Percentiles rank a stretch among this genome's conserved stretches.
Evolutionary conservation across 2,113 vertebrate genomes (phyloP).

Genomic region (Sclerurus mexicanus): DNA sequence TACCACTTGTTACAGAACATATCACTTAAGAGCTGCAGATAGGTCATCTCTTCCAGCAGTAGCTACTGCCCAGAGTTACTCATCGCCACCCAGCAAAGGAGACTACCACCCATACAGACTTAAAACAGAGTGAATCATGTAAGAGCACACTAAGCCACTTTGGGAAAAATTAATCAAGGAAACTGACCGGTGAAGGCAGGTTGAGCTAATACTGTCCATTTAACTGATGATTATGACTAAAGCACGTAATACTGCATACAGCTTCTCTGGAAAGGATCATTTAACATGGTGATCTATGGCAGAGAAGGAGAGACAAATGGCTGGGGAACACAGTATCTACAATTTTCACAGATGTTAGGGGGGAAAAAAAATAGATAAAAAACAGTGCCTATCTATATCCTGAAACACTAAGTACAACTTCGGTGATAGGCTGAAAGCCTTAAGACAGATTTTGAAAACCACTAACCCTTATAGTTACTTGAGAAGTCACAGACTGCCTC

Average conservation of each 20-base stretch:
- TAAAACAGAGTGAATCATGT: not conserved
- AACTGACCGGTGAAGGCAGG: not conserved
- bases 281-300: not conserved
- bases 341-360: not conserved
- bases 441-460: not conserved
- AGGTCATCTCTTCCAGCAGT: not conserved
- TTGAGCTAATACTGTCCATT: not conserved
- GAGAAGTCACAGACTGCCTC: not conserved
- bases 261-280: not conserved
- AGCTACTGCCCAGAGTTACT: not conserved
- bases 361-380: not conserved
- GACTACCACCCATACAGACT: not conserved
- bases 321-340: not conserved
- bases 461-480: not conserved
- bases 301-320: not conserved
- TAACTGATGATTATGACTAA: not conserved
- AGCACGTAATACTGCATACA: not conserved
- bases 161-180: not conserved
- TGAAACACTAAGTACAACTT: not conserved
- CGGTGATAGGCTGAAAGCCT: not conserved
- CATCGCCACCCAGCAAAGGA: not conserved
- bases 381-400: not conserved
- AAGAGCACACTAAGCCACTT: not conserved
- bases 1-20: not conserved
- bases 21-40: not conserved